A percentile compares a stretch with the other conserved stretches of the same genome.
phyloP scores from a whole-genome alignment of 1,140 invertebrate genomes.

The Drosophila tropicalis region DNA sequence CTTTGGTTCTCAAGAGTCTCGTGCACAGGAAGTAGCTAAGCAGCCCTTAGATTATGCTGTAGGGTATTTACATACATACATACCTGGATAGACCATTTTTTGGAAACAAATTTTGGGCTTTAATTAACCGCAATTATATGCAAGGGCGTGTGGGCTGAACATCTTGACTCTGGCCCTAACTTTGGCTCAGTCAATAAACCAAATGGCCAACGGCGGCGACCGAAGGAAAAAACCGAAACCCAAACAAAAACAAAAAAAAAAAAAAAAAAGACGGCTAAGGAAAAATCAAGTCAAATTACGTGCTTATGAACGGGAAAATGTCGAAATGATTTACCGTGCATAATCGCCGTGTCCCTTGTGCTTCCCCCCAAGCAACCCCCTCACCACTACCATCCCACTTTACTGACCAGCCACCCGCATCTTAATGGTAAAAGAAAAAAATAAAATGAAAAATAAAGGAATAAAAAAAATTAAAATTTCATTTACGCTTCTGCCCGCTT shows the following conservation, averaged over 20 bases:
- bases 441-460: conserved; percentile 23
- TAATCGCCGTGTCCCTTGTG: conserved; percentile 61
- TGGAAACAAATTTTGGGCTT: conserved; percentile 31
- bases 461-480: conserved; percentile 66
- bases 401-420: neutral
- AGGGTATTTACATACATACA: neutral
- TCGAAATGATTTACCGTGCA: conserved; percentile 83
- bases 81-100: neutral
- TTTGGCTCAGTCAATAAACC: conserved; percentile 65
- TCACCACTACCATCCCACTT: neutral
- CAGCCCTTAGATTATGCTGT: neutral
- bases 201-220: conserved; percentile 45
- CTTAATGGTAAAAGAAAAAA: conserved; percentile 23
- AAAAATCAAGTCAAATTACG: conserved; percentile 82
- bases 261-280: conserved; percentile 8
- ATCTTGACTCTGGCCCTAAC: conserved; percentile 14
- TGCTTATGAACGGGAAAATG: conserved; percentile 82
- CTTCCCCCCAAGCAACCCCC: neutral
- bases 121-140: conserved; percentile 83
- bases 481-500: conserved; percentile 43
- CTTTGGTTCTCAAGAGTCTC: neutral
- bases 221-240: conserved; percentile 15
- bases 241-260: no score
- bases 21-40: neutral
- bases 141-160: conserved; percentile 61